Base-by-base conservation (phyloP, 2,113 vertebrate species). In the Myotis brandtii region DNA sequence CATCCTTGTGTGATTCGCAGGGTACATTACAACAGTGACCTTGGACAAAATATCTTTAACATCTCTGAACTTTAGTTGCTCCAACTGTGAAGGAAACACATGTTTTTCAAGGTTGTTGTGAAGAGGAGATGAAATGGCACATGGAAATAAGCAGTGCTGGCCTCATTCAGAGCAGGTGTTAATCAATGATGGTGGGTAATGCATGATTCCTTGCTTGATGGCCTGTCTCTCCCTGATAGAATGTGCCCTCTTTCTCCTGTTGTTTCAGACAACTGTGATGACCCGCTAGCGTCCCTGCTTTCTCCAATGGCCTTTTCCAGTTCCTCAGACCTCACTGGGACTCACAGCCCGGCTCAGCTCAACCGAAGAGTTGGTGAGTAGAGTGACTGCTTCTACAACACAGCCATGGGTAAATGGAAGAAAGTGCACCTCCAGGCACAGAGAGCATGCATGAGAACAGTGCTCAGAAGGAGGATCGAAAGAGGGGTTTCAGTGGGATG, bases 341-440 rank as follows among this genome's bases (percentile, higher is more conserved):
- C 98, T 62, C 98, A 99, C 11, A 99, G 98, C 40, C 97, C 99
- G 7, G 99, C 98, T 96, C 99, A 99, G 91, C 99, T 99, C 96
- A 99, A 99, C 98, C 98, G 98, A 30, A 97, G 99, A 98, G 99
- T 99, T 95, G 99, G 99, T 99, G 98, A 99, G 99, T 86, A 87
- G 77, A 73, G 34, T 80, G 5, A 30, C 30, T 81, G 13, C 94
- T 96, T 89, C 0, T 37, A 83, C 96, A 86, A 43, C 13, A n/a
- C 34, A 40, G 69, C 40, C 59, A 30, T 9, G 66, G 62, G 9
- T 86, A 30, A 43, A 72, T 3, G 83, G 32, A 48, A 75, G 6
- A 94, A 30, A 30, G 5, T 34, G 80, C 12, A 52, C 0, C 17
- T 64, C 34, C 6, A 1, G 50, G 27, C 40, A 83, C 69, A 48